Percentiles rank a stretch among this genome's conserved stretches.
phyloP scores from a whole-genome alignment of 2,888 invertebrate species.

The Neria commutata region DNA sequence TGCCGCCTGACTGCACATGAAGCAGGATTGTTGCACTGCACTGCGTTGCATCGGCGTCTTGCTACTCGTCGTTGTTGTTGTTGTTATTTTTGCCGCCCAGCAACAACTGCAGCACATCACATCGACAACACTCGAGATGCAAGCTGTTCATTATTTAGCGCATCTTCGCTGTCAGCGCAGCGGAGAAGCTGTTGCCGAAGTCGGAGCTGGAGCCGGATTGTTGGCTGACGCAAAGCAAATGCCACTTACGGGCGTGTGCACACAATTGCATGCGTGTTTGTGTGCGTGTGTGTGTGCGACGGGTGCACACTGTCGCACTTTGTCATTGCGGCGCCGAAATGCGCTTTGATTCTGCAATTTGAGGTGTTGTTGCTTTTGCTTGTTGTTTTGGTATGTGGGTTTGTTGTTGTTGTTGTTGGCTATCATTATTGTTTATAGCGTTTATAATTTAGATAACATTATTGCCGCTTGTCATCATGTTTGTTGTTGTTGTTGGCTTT shows the following conservation, averaged over 20 bases:
- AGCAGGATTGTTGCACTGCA: not conserved
- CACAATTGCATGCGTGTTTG: too few relatives aligned
- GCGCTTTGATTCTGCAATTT: conserved; percentile 11
- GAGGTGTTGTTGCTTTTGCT: conserved; percentile 17
- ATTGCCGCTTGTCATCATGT: not conserved
- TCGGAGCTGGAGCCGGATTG: too few relatives aligned
- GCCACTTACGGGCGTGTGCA: too few relatives aligned
- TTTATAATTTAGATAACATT: not conserved
- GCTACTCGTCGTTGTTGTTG: not conserved
- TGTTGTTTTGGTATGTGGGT: conserved; percentile 8
- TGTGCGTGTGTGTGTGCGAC: not conserved
- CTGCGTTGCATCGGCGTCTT: not conserved
- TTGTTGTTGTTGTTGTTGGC: conserved; percentile 11
- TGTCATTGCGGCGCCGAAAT: conserved; percentile 34
- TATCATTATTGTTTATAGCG: conserved; percentile 5
- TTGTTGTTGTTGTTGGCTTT: conserved; percentile 8
- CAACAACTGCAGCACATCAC: not conserved
- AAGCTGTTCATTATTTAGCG: not conserved
- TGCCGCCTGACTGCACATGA: too few relatives aligned
- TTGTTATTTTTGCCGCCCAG: not conserved
- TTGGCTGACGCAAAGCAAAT: too few relatives aligned
- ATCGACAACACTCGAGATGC: not conserved
- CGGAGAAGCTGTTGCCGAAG: too few relatives aligned
- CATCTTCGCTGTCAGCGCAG: not conserved
- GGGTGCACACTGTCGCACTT: conserved; percentile 10